Evolutionary conservation across 2,797 vertebrate genomes (phyloP).

Genomic region (Pampus argenteus): DNA sequence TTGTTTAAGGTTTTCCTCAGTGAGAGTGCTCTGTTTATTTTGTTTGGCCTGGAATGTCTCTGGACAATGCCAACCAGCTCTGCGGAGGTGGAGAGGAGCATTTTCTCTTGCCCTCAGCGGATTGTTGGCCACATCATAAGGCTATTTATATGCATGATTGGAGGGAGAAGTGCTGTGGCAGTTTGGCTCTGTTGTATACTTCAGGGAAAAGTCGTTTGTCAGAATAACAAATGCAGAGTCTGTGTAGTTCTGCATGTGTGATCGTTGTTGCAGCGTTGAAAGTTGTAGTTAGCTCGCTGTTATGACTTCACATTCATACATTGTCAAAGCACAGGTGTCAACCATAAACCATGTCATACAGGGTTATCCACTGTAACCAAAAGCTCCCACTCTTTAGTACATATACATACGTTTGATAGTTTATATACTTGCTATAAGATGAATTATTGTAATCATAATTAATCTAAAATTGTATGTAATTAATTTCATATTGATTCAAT

Average conservation of each 20-base stretch:
- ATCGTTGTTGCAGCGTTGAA: conserved; percentile 21
- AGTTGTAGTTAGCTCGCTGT: neutral
- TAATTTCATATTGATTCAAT: neutral
- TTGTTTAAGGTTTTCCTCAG: conserved; percentile 81
- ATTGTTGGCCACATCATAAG: conserved; percentile 45
- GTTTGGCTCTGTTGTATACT: conserved; percentile 24
- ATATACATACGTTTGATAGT: conserved; percentile 8
- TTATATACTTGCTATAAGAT: conserved; percentile 1
- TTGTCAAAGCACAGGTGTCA: conserved; percentile 18
- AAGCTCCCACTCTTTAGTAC: neutral
- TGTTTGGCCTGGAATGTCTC: conserved; percentile 80
- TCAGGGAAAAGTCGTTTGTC: conserved; percentile 32
- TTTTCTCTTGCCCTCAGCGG: conserved; percentile 54
- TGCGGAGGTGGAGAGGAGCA: conserved; percentile 54
- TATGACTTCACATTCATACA: conserved; percentile 22
- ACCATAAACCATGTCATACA: conserved; percentile 1
- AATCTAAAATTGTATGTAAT: neutral
- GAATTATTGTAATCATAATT: conserved; percentile 1
- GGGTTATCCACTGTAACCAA: neutral
- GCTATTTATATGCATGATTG: conserved; percentile 71
- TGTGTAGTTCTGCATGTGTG: conserved; percentile 12
- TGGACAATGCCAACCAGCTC: conserved; percentile 73
- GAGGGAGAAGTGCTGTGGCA: conserved; percentile 39
- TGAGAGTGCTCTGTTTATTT: conserved; percentile 79
- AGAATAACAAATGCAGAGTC: conserved; percentile 35